Percentiles rank a stretch among this genome's conserved stretches.
phyloP scores from a whole-genome alignment of 2,113 vertebrate species.

The Trogon melanurus region DNA sequence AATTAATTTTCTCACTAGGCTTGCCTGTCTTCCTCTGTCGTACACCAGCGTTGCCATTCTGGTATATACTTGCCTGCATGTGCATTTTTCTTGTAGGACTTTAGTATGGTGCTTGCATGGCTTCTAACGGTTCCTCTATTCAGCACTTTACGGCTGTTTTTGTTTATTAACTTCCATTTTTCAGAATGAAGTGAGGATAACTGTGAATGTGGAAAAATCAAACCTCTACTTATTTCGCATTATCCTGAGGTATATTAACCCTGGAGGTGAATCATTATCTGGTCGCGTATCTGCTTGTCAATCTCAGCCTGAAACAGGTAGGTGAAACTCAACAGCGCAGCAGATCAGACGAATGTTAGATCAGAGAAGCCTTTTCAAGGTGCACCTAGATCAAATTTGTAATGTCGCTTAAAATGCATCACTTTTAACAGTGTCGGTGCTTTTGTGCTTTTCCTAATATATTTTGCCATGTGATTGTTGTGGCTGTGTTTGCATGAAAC shows the following conservation, averaged over 20 bases:
- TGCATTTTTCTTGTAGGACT: neutral
- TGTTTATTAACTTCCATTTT: slow-evolving; percentile 77
- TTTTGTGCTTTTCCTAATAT: neutral
- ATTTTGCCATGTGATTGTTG: neutral
- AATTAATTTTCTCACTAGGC: slow-evolving; percentile 68
- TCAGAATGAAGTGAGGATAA: slow-evolving; percentile 91
- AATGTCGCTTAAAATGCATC: neutral
- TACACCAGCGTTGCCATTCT: neutral
- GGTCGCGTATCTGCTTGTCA: slow-evolving; percentile 81
- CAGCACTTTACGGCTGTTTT: slow-evolving; percentile 18
- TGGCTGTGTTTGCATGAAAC: slow-evolving; percentile 17
- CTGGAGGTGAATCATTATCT: slow-evolving; percentile 70
- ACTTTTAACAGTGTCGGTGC: neutral
- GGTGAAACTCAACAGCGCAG: slow-evolving; percentile 16
- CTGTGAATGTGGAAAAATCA: slow-evolving; percentile 83
- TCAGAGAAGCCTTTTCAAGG: neutral
- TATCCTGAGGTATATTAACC: slow-evolving; percentile 89
- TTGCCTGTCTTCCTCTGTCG: slow-evolving; percentile 36
- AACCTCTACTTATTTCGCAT: slow-evolving; percentile 79
- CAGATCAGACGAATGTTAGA: neutral
- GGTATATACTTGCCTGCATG: slow-evolving; percentile 22
- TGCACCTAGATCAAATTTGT: neutral
- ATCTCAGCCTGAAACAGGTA: slow-evolving; percentile 80
- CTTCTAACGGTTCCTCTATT: slow-evolving; percentile 40
- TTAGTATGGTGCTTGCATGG: slow-evolving; percentile 44